A percentile compares a stretch with the other conserved stretches of the same genome.
These are phyloP conservation scores for Silurus meridionalis DNA, from an alignment of 2,113 vertebrate genomes.

Conservation along the genomic window DNA sequence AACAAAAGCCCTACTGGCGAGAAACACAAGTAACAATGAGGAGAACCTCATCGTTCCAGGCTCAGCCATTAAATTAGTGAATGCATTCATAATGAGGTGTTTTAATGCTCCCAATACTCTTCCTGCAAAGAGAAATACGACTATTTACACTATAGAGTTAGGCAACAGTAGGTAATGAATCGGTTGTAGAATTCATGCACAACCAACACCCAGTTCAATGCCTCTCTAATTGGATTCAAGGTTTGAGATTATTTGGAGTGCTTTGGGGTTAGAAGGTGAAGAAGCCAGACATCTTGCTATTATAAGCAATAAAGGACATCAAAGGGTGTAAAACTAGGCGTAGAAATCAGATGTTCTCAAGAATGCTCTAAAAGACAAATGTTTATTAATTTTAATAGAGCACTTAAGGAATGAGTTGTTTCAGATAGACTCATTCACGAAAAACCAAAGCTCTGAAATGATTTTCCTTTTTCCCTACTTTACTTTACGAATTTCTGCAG, in stretches of 20 bases:
- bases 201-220: slow-evolving; percentile 80
- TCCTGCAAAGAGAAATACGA: slow-evolving; percentile 60
- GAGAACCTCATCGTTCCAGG: slow-evolving; percentile 74
- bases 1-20: slow-evolving; percentile 80
- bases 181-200: slow-evolving; percentile 49
- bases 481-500: neutral
- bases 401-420: neutral
- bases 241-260: slow-evolving; percentile 31
- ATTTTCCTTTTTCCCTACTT: neutral
- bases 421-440: neutral
- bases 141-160: slow-evolving; percentile 30
- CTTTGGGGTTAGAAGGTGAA: slow-evolving; percentile 28
- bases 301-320: slow-evolving; percentile 1
- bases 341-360: neutral
- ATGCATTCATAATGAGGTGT: slow-evolving; percentile 55
- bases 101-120: slow-evolving; percentile 28
- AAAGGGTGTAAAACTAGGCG: neutral
- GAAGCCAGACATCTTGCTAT: neutral
- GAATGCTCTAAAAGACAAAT: neutral
- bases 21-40: slow-evolving; percentile 83
- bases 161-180: slow-evolving; percentile 20
- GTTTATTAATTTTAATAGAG: neutral
- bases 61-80: slow-evolving; percentile 64
- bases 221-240: slow-evolving; percentile 77
- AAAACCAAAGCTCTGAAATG: neutral